Percentiles rank a stretch among this genome's conserved stretches.
These are phyloP conservation scores for Tenthredo notha DNA, from an alignment of 2,888 invertebrate species.

Conservation along the genomic window DNA sequence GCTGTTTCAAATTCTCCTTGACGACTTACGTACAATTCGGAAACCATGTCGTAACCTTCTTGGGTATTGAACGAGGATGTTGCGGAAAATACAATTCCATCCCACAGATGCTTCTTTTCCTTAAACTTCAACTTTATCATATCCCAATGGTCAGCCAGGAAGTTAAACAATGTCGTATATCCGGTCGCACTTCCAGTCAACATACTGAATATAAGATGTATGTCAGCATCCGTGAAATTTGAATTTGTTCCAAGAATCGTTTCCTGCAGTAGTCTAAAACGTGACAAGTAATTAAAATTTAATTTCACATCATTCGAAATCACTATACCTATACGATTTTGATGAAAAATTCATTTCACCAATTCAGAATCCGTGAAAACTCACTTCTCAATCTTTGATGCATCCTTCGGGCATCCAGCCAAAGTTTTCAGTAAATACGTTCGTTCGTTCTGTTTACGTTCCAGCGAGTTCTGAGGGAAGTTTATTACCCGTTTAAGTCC, in stretches of 20 bases:
- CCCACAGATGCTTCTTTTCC: conserved; percentile 88
- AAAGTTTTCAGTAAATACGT: conserved; percentile 89
- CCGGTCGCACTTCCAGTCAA: conserved; percentile 86
- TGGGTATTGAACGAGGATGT: conserved; percentile 88
- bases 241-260: conserved; percentile 85
- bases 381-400: conserved; percentile 83
- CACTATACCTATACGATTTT: background rate
- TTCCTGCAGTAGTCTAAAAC: conserved; percentile 81
- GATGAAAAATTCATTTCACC: background rate
- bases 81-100: conserved; percentile 86
- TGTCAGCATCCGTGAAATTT: conserved; percentile 88
- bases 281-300: background rate
- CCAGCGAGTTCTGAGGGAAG: conserved; percentile 82
- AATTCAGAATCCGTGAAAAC: conserved; percentile 1
- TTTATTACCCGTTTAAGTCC: conserved; percentile 88
- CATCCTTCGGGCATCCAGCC: conserved; percentile 89
- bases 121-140: conserved; percentile 84
- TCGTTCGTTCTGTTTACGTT: conserved; percentile 86
- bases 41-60: conserved; percentile 86
- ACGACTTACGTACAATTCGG: conserved; percentile 83
- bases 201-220: conserved; percentile 88
- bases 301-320: background rate
- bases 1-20: conserved; percentile 87
- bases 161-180: conserved; percentile 86
- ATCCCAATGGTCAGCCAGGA: conserved; percentile 86